Evolutionary conservation across 1,140 invertebrate species (phyloP), one percentile per base, ranked within the genome.

Genomic region (Bilobella aurantiaca): DNA sequence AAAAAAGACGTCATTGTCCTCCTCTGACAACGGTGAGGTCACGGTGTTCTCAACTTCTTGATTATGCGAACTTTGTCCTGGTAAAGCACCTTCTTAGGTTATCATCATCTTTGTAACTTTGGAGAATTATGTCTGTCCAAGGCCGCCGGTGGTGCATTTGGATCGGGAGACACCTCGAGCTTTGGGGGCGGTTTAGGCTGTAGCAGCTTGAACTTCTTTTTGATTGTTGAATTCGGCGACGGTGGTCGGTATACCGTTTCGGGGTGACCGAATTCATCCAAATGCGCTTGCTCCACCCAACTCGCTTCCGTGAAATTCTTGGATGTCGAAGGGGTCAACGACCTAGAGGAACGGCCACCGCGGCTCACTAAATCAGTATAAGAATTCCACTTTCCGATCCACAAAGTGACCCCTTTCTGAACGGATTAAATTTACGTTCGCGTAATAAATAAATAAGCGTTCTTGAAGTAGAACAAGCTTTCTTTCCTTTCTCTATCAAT

Each of bases 41-140:
- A 32, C 53, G 28, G 57, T 29, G 59, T 29, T 59, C 31, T 63
- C 62, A 30, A 28, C 56, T 1, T 53, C 14, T 12, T 23, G 12
- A 53, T 8, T 53, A 53, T 5, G 5, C 49, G n/a, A n/a, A n/a
- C 12, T 23, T 53, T 53, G 21, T 64, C 23, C 58, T 46, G 21
- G 56, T 27, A n/a, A n/a, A n/a, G n/a, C n/a, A n/a, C n/a, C n/a
- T n/a, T n/a, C n/a, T n/a, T n/a, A n/a, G n/a, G n/a, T n/a, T n/a
- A n/a, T 30, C 25, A 21, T 16, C 63, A 31, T 58, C 58, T 32
- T 58, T 56, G 47, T 71, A 69, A 47, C 64, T 67, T 34, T 73
- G 66, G 2, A 73, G 58, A n/a, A 73, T 56, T 56, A 73, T 56
- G 61, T 73, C 71, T 2, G 71, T 73, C 71, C 71, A 73, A 16